Conservation (phyloP, 2,113 vertebrate genomes). For the Alouatta palliata region DNA sequence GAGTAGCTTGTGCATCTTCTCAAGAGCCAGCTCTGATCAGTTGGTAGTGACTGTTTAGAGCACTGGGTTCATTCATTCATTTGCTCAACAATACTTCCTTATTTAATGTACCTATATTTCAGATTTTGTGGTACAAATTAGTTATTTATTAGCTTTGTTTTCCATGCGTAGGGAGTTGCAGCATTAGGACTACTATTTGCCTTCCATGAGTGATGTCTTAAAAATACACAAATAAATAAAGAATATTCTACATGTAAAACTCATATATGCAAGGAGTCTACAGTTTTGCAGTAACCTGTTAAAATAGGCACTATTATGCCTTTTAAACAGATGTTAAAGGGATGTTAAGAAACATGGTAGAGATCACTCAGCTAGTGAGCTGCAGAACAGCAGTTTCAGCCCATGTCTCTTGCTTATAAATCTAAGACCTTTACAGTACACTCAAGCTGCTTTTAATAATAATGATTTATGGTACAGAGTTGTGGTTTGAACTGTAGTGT, state of each 20-base stretch:
- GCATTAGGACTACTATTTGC: background rate
- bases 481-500: constrained; percentile 33
- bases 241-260: background rate
- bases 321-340: constrained; percentile 32
- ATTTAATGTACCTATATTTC: background rate
- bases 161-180: background rate
- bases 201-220: background rate
- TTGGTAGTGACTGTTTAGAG: background rate
- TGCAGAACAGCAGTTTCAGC: background rate
- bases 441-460: constrained; percentile 29
- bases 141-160: constrained; percentile 11
- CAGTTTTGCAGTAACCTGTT: background rate
- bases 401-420: constrained; percentile 35
- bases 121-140: background rate
- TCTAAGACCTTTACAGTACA: background rate
- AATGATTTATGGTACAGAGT: constrained; percentile 26
- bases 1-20: background rate
- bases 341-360: background rate
- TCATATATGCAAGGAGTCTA: background rate
- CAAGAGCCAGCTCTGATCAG: background rate
- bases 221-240: background rate
- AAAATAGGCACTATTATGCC: background rate
- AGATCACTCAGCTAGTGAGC: background rate
- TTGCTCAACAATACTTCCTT: background rate
- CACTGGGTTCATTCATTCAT: background rate